Conservation (phyloP, 2,888 invertebrate species). For the Gortyna flavago region DNA sequence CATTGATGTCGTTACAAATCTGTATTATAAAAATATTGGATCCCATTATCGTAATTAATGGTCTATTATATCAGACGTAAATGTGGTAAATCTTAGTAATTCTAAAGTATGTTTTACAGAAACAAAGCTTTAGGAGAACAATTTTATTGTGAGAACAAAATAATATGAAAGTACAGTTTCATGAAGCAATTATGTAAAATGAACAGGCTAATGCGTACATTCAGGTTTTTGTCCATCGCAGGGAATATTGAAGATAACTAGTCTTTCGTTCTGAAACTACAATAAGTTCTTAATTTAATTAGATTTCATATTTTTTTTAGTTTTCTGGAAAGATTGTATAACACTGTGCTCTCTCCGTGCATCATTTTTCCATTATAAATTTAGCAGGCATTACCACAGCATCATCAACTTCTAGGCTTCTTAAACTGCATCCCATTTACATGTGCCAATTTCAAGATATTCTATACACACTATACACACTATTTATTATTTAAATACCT, state of each 20-base stretch:
- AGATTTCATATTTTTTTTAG: background rate
- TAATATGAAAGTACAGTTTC: background rate
- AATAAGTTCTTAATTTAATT: background rate
- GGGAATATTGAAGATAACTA: background rate
- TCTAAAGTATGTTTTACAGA: background rate
- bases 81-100: background rate
- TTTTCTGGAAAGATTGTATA: background rate
- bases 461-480: too few relatives aligned
- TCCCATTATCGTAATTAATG: background rate
- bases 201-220: background rate
- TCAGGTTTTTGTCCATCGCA: background rate
- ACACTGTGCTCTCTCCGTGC: background rate
- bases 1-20: background rate
- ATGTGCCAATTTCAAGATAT: background rate
- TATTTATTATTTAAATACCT: background rate
- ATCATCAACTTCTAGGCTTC: too few relatives aligned
- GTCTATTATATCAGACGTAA: background rate
- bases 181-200: conserved; percentile 22
- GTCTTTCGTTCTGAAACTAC: background rate
- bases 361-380: background rate
- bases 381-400: background rate
- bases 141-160: background rate
- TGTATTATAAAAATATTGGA: background rate
- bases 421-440: background rate
- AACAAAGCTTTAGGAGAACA: background rate